A percentile compares a stretch with the other conserved stretches of the same genome.
Evolutionary conservation across 2,113 vertebrate species (phyloP).

Genomic region (Marcusenius ussheri): DNA sequence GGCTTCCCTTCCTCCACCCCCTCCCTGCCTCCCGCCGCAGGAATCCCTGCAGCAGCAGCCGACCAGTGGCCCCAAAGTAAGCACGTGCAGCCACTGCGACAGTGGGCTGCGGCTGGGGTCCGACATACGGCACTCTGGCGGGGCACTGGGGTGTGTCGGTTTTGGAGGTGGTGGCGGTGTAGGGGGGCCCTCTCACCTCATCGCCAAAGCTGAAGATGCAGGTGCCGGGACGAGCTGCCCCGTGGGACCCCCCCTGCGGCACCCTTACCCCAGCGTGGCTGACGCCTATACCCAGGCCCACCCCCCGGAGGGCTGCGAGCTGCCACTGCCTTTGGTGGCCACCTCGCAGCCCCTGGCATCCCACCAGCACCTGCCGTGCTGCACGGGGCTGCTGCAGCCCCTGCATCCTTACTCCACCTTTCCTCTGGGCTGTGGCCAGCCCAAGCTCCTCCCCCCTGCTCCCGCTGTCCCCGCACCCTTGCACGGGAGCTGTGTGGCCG

Average conservation of each 20-base stretch:
- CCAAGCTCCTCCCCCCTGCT: constrained; percentile 34
- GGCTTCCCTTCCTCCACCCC: constrained; percentile 65
- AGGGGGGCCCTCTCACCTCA: constrained; percentile 59
- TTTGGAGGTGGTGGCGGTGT: constrained; percentile 41
- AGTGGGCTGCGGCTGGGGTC: constrained; percentile 25
- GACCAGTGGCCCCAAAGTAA: constrained; percentile 78
- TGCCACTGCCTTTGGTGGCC: constrained; percentile 46
- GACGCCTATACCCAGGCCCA: constrained; percentile 19
- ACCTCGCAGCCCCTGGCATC: constrained; percentile 55
- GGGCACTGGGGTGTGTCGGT: constrained; percentile 54
- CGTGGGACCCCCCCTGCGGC: constrained; percentile 59
- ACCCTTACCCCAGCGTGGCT: constrained; percentile 22
- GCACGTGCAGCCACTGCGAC: constrained; percentile 76
- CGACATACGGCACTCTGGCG: constrained; percentile 30
- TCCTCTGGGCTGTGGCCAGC: constrained; percentile 42
- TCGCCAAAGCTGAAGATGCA: constrained; percentile 60
- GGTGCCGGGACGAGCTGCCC: constrained; percentile 66
- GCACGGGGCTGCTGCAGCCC: constrained; percentile 62
- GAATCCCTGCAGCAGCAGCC: constrained; percentile 62
- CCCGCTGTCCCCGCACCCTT: constrained; percentile 35
- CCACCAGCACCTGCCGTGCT: constrained; percentile 69
- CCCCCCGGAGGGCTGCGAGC: constrained; percentile 33
- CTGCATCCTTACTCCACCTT: constrained; percentile 59
- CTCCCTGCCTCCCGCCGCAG: constrained; percentile 60
- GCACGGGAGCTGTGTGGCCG: constrained; percentile 47